Base-by-base conservation (phyloP, 2,888 invertebrate genomes). In the Apomyelois bistriatella region DNA sequence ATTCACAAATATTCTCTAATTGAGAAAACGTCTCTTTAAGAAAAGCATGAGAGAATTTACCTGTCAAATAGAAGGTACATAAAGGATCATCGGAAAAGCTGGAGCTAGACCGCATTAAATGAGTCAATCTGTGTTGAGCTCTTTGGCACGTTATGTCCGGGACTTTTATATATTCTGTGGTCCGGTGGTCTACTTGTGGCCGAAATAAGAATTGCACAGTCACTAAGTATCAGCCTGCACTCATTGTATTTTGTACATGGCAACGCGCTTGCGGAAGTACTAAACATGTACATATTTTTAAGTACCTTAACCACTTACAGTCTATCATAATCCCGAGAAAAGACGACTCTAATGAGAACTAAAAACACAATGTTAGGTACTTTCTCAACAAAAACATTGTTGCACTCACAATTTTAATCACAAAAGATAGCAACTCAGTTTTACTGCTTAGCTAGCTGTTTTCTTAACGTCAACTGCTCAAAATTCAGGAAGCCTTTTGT, bases 401-500 rank as follows among this genome's bases (percentile, higher is more conserved):
- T 42, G 52, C 52, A 43, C 43, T 43, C 15, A 22, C 36, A 37
- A 43, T 43, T 51, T 41, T 52, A 52, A 52, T 52, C 52, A 52
- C 52, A 46, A 52, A 51, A 52, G 52, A 52, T 49, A 35, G 52
- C 43, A 36, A 52, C 52, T 42, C 41, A 22, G 46, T 52, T 43
- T 52, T 52, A 52, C 43, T 12, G 22, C 28, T 36, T 42, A 22
- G 16, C 43, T 22, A 36, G 36, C 35, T 52, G 51, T 40, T 49
- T 38, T 70, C 70, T 75, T 70, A 67, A 69, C 71, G 71, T 72
- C 72, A 72, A 73, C 82, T 78, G 70, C 72, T 83, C 79, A 78
- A 77, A 79, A 82, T 82, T 82, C 82, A 81, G 79, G 71, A 76
- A 74, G 76, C 71, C 79, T 76, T 78, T 82, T 82, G 70, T 73